Base-by-base conservation (phyloP, 2,113 vertebrate species). In the Orthonyx spaldingii region DNA sequence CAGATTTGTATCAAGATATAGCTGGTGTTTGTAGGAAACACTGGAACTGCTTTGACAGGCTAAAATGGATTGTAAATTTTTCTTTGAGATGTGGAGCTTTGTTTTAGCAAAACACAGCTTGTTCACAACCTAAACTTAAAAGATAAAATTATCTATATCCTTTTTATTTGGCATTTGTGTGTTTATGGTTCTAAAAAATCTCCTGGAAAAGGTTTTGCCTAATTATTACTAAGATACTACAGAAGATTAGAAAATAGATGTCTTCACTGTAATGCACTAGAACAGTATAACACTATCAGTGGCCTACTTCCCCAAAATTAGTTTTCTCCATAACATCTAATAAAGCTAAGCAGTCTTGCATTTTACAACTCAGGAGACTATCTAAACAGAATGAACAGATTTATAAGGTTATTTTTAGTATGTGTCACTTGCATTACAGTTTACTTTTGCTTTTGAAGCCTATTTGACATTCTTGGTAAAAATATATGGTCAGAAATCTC, bases 311-410 rank as follows among this genome's bases (percentile, higher is more conserved):
- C 93, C 84, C 72, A 75, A 96, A 96, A 97, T 96, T 96, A 96
- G 82, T 89, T 95, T 96, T 93, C 59, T 77, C 65, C 52, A 65
- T 97, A 97, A 92, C 84, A 93, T 97, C 94, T 96, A 97, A 96
- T 96, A 98, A 97, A 97, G 89, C 92, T 56, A 66, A 97, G 46
- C 95, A 96, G 96, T 77, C 89, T 93, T 39, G 60, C 94, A 93
- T 97, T 98, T 98, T 98, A 98, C 97, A 98, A 82, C 92, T 95
- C 95, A 86, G 75, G 92, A 97, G 96, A 94, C 93, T 97, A 95
- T 98, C 97, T 98, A 98, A 98, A 97, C 95, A 98, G 93, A 98
- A 97, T 91, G 95, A 98, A 93, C 94, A 97, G 96, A 97, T 98
- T 98, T 97, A 97, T 97, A 87, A 93, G 81, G 89, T 94, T 97